Base-by-base conservation (phyloP, 2,113 vertebrate species). In the Scomber colias region DNA sequence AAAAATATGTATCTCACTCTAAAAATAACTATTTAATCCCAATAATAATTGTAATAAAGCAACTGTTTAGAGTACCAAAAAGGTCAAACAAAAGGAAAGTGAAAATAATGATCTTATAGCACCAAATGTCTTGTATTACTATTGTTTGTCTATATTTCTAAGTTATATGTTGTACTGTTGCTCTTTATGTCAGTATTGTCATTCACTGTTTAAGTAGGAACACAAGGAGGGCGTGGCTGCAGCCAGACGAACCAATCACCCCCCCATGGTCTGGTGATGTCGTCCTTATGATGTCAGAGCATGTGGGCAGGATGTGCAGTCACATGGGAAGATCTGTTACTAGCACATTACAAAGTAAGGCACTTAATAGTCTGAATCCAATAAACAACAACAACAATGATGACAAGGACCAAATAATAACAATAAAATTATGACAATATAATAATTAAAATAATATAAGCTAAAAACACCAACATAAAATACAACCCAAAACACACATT, bases 391-490 rank as follows among this genome's bases (percentile, higher is more conserved):
- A 88, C 71, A 92, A 78, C 70, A 86, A 83, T 77, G 79, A 89
- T 86, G 78, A 90, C 79, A 85, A 78, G 88, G 89, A 92, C 86
- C 90, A 92, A 93, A 93, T 86, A 93, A 92, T 89, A 90, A 89
- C 85, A 93, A 92, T 90, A 93, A 88, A 91, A 93, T 92, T 90
- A 93, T 89, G 75, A 92, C 91, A 92, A 90, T 91, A 91, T 84
- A 89, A 94, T 91, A 94, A 93, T 89, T 92, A 93, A 88, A 92
- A 94, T 92, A 93, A 90, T 90, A 92, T 84, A 87, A 79, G 90
- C 87, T 89, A 92, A 88, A 90, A 85, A 83, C 68, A 90, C 82
- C 72, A 89, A 89, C 85, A 88, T 83, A 83, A 91, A 94, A 91
- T 75, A 89, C 75, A 92, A 90, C 91, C 77, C 80, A 90, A 85